These are phyloP conservation scores for Drosophila koepferae DNA, from an alignment of 2,888 invertebrate species.

Conservation along the genomic window DNA sequence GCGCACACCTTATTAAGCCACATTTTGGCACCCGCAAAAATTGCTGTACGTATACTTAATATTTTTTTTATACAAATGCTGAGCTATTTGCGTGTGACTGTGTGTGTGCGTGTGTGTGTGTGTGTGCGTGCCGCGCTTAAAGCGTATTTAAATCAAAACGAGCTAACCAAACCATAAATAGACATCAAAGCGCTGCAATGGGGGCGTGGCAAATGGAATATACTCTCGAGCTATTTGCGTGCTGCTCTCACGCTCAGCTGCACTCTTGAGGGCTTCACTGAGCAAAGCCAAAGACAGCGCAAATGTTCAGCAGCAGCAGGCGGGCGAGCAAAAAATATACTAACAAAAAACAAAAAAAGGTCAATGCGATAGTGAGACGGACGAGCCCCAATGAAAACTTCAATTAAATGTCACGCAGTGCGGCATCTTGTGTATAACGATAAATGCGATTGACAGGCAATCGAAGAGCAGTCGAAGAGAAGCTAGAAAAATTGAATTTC, in stretches of 20 bases:
- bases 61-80: conserved; percentile 30
- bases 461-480: background rate
- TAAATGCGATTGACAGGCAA: background rate
- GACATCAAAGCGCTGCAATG: conserved; percentile 64
- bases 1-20: conserved; percentile 49
- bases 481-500: background rate
- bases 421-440: background rate
- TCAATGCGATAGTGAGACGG: conserved; percentile 63
- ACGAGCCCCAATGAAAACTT: conserved; percentile 42
- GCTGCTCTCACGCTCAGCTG: conserved; percentile 64
- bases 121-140: conserved; percentile 35
- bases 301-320: conserved; percentile 1
- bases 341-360: conserved; percentile 22
- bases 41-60: conserved; percentile 62
- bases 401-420: conserved; percentile 42
- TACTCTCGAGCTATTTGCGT: conserved; percentile 71
- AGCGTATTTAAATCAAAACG: conserved; percentile 60
- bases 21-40: conserved; percentile 64
- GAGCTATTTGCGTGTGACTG: conserved; percentile 14
- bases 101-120: background rate
- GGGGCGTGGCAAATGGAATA: conserved; percentile 31
- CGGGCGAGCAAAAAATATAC: conserved; percentile 8
- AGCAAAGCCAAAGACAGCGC: conserved; percentile 48
- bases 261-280: conserved; percentile 61
- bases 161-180: conserved; percentile 59